These are phyloP conservation scores for Argyresthia goedartella DNA, from an alignment of 2,888 invertebrate species.

Conservation along the genomic window DNA sequence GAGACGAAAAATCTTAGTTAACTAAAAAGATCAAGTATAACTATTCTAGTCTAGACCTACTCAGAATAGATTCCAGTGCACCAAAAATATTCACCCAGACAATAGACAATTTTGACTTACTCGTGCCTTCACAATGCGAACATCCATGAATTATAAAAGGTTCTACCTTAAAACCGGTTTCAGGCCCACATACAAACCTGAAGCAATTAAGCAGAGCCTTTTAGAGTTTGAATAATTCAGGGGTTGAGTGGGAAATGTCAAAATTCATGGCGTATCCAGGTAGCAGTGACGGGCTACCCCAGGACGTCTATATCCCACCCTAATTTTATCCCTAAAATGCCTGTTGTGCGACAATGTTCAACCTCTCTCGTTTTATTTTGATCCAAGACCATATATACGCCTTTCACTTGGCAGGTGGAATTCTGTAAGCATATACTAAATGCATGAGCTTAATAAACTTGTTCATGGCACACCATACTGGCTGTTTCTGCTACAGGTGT, in stretches of 20 bases:
- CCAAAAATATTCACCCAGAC: neutral
- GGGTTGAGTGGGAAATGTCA: slow-evolving; percentile 7
- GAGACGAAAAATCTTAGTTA: too few relatives aligned
- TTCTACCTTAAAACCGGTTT: slow-evolving; percentile 8
- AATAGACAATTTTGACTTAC: neutral
- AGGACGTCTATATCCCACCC: neutral
- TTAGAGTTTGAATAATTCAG: slow-evolving; percentile 12
- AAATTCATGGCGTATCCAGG: slow-evolving; percentile 7
- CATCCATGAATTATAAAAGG: slow-evolving; percentile 7
- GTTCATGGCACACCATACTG: too few relatives aligned
- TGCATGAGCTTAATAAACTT: too few relatives aligned
- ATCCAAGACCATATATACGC: too few relatives aligned
- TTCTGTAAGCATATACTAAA: too few relatives aligned
- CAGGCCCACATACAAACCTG: slow-evolving; percentile 9
- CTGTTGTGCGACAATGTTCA: too few relatives aligned
- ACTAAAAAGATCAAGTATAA: too few relatives aligned
- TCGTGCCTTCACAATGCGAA: slow-evolving; percentile 6
- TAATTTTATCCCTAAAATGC: neutral
- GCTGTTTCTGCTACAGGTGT: too few relatives aligned
- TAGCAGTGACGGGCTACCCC: neutral
- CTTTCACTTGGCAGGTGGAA: too few relatives aligned
- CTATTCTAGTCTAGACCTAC: too few relatives aligned
- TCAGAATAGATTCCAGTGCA: neutral
- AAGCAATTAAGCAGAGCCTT: slow-evolving; percentile 12
- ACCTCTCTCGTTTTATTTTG: too few relatives aligned